Conservation (phyloP, 2,888 invertebrate genomes). For the Nomada hirtipes region DNA sequence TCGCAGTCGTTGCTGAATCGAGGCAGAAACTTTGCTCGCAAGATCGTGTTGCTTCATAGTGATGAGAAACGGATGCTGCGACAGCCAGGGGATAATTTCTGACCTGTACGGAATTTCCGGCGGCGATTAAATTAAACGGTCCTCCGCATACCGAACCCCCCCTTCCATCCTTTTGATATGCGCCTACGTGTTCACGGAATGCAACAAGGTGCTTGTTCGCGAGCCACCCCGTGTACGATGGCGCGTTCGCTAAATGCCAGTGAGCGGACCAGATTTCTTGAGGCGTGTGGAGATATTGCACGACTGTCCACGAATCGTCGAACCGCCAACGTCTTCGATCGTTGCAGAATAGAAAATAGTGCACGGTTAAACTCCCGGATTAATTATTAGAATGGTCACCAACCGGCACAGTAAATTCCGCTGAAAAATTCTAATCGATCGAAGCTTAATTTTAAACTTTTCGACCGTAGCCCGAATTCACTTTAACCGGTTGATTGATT, state of each 20-base stretch:
- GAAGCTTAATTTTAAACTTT: too few relatives aligned
- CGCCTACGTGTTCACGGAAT: slow-evolving; percentile 47
- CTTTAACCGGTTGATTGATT: too few relatives aligned
- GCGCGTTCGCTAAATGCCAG: slow-evolving; percentile 21
- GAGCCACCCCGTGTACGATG: slow-evolving; percentile 1
- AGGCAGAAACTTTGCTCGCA: neutral
- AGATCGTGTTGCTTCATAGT: neutral
- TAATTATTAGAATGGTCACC: too few relatives aligned
- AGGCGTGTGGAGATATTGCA: neutral
- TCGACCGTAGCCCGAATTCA: too few relatives aligned
- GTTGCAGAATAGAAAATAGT: too few relatives aligned
- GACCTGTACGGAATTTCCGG: slow-evolving; percentile 61
- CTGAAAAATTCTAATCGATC: too few relatives aligned
- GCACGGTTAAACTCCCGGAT: too few relatives aligned
- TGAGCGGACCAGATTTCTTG: slow-evolving; percentile 18
- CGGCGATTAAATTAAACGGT: slow-evolving; percentile 67
- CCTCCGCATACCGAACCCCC: slow-evolving; percentile 53
- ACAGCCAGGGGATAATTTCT: slow-evolving; percentile 49
- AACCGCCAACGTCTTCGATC: neutral
- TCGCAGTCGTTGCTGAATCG: slow-evolving; percentile 18
- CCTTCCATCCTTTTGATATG: slow-evolving; percentile 11
- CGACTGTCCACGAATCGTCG: neutral
- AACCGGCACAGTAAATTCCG: too few relatives aligned
- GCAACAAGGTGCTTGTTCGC: slow-evolving; percentile 52
- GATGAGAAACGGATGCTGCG: slow-evolving; percentile 16